Evolutionary conservation across 2,888 invertebrate genomes (phyloP).

Genomic region (Luffia ferchaultella): DNA sequence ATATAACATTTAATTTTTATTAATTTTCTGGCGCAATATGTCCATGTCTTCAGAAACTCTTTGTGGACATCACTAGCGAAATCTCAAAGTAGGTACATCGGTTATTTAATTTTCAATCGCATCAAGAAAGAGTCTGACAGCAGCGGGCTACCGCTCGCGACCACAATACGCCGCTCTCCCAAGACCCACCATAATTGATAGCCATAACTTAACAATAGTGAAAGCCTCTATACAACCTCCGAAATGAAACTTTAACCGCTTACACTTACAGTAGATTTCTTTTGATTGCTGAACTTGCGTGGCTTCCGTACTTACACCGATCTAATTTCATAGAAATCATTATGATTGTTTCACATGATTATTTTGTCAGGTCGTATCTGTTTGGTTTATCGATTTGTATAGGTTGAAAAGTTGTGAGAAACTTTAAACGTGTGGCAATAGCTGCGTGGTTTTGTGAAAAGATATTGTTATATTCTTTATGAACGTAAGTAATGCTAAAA

Average conservation of each 20-base stretch:
- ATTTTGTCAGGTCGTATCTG: conserved; percentile 14
- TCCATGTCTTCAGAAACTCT: too few species aligned
- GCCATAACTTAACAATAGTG: conserved; percentile 61
- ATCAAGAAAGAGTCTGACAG: conserved; percentile 37
- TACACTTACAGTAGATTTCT: conserved; percentile 23
- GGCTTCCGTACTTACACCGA: conserved; percentile 62
- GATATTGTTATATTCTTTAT: too few species aligned
- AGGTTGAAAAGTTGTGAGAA: too few species aligned
- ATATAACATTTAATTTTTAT: too few species aligned
- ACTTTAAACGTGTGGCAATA: too few species aligned
- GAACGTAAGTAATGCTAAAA: too few species aligned
- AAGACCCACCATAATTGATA: conserved; percentile 58
- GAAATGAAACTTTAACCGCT: conserved; percentile 5
- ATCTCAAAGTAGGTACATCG: conserved; percentile 59
- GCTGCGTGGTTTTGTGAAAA: too few species aligned
- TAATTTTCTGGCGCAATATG: too few species aligned
- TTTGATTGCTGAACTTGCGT: conserved; percentile 43
- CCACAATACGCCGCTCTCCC: conserved; percentile 54
- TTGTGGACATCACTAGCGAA: conserved; percentile 37
- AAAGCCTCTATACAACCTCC: conserved; percentile 26
- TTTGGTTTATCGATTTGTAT: too few species aligned
- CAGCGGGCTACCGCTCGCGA: conserved; percentile 47
- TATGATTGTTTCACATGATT: conserved; percentile 67
- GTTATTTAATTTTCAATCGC: conserved; percentile 64
- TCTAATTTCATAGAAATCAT: conserved; percentile 60